A percentile compares a stretch with the other conserved stretches of the same genome.
Evolutionary conservation across 2,113 vertebrate genomes (phyloP).

Genomic region (Microtus richardsoni): DNA sequence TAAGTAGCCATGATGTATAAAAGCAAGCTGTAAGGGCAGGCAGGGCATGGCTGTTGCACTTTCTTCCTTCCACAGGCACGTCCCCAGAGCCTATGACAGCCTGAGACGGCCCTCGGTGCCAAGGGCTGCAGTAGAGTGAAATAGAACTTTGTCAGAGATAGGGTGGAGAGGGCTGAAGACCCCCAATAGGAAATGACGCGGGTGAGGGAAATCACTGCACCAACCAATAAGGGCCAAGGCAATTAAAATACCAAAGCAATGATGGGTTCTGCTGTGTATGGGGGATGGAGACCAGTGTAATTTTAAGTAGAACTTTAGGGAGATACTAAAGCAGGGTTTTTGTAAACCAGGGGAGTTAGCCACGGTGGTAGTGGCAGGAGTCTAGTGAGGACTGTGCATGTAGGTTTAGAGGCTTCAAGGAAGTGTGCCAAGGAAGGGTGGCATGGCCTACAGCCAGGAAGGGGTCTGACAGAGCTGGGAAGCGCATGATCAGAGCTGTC

Average conservation of each 20-base stretch:
- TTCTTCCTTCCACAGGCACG: neutral
- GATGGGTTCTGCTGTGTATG: accelerated
- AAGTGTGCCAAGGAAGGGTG: neutral
- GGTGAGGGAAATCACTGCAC: neutral
- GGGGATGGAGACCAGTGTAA: neutral
- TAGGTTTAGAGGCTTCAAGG: neutral
- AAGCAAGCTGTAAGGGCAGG: neutral
- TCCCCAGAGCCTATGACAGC: neutral
- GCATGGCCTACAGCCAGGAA: accelerated
- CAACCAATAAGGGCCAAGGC: neutral
- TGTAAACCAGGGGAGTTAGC: neutral
- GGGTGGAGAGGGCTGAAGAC: neutral
- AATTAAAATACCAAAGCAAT: neutral
- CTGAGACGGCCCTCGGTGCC: neutral
- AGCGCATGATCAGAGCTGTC: too few relatives aligned
- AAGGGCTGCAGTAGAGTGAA: neutral
- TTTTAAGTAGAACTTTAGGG: neutral
- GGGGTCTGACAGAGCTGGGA: accelerated
- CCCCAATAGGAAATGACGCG: neutral
- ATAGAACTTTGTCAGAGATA: neutral
- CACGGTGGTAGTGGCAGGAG: accelerated
- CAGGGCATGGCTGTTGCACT: neutral
- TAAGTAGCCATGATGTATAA: neutral
- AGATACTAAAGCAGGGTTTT: neutral
- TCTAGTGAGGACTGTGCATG: neutral